Percentiles rank a stretch among this genome's conserved stretches.
phyloP scores from a whole-genome alignment of 2,888 invertebrate species.

The Aproaerema taeniolella region DNA sequence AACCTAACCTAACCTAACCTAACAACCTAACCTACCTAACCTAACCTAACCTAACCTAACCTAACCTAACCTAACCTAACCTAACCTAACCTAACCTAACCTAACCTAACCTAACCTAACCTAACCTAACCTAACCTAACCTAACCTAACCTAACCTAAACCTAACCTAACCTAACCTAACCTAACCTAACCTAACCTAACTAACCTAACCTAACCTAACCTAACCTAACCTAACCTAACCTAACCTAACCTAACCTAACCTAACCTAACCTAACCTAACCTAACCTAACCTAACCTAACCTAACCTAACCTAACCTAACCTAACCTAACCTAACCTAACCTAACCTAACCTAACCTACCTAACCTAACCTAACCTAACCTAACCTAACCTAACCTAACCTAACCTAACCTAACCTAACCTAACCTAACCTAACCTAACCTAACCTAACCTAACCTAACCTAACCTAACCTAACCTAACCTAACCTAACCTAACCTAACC shows the following conservation, averaged over 20 bases:
- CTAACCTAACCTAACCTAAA: constrained; percentile 20
- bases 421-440: constrained; percentile 15
- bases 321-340: constrained; percentile 15
- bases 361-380: constrained; percentile 16
- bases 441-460: constrained; percentile 15
- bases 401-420: constrained; percentile 15
- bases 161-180: constrained; percentile 21
- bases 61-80: neutral
- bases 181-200: constrained; percentile 21
- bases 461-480: constrained; percentile 15
- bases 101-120: constrained; percentile 19
- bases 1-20: neutral
- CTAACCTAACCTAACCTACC: too few relatives aligned
- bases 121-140: constrained; percentile 19
- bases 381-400: constrained; percentile 20
- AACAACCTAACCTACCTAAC: neutral
- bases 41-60: neutral
- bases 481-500: constrained; percentile 15
- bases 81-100: constrained; percentile 21
- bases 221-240: constrained; percentile 16
- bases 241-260: constrained; percentile 10
- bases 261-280: constrained; percentile 17
- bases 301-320: constrained; percentile 16
- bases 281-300: constrained; percentile 15
- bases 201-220: constrained; percentile 23